Conservation (phyloP, 2,888 invertebrate genomes). For the Ariolimax columbianus region DNA sequence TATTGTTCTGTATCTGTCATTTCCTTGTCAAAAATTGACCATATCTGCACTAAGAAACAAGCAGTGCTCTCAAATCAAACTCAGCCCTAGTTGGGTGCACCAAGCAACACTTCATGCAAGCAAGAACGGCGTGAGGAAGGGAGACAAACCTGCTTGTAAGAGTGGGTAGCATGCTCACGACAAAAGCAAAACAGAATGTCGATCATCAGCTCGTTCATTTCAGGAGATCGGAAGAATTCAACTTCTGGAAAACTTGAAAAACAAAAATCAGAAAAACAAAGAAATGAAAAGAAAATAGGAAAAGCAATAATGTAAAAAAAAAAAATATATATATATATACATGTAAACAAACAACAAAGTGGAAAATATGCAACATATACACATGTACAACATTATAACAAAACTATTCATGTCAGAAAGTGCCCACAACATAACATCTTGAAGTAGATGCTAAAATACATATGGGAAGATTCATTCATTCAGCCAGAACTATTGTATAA, state of each 20-base stretch:
- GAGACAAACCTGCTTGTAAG: slow-evolving; percentile 84
- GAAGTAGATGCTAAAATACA: not conserved
- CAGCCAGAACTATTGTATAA: too few relatives aligned
- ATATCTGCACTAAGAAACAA: too few relatives aligned
- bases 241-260: slow-evolving; percentile 86
- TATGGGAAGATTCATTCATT: too few relatives aligned
- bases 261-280: slow-evolving; percentile 34
- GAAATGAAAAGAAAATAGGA: slow-evolving; percentile 27
- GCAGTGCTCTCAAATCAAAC: too few relatives aligned
- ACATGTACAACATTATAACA: not conserved
- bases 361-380: not conserved
- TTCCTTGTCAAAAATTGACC: too few relatives aligned
- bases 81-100: not conserved
- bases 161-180: slow-evolving; percentile 84
- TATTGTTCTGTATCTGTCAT: too few relatives aligned
- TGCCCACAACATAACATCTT: not conserved
- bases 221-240: slow-evolving; percentile 86
- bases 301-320: not conserved
- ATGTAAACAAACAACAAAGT: not conserved
- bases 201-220: slow-evolving; percentile 87
- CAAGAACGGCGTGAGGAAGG: not conserved
- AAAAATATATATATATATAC: not conserved
- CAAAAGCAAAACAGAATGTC: slow-evolving; percentile 82
- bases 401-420: not conserved
- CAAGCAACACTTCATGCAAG: slow-evolving; percentile 7